phyloP scores from a whole-genome alignment of 2,113 vertebrate genomes.

The Talpa occidentalis region DNA sequence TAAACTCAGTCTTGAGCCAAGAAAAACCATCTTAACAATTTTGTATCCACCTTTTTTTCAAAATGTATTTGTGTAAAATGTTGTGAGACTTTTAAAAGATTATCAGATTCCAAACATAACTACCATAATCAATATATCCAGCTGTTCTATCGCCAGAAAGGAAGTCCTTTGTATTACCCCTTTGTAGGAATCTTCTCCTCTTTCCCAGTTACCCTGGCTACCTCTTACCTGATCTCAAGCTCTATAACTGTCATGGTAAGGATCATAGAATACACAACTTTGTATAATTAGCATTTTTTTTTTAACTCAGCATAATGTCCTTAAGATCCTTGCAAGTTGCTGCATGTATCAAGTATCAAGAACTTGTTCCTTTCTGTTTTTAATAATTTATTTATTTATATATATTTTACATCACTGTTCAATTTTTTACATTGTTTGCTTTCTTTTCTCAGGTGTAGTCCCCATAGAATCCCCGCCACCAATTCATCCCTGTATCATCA shows the following conservation, averaged over 20 bases:
- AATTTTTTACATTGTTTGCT: too few relatives aligned
- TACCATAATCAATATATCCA: neutral
- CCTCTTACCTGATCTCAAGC: neutral
- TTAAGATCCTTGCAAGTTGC: neutral
- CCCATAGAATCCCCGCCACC: too few relatives aligned
- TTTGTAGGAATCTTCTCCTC: neutral
- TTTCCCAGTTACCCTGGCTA: neutral
- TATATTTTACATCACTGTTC: too few relatives aligned
- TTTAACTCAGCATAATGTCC: neutral
- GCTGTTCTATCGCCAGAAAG: neutral
- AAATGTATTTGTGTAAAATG: neutral
- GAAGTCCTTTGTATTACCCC: rapidly evolving
- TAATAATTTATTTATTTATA: too few relatives aligned
- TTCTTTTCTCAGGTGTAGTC: too few relatives aligned
- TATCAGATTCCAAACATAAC: neutral
- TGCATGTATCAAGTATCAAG: neutral
- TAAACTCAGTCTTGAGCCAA: neutral
- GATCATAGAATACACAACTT: neutral
- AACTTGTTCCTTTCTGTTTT: neutral
- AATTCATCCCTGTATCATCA: too few relatives aligned
- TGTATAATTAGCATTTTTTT: neutral
- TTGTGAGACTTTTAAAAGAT: neutral
- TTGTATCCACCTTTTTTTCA: neutral
- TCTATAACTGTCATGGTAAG: neutral
- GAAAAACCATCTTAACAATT: neutral